Evolutionary conservation across 2,113 vertebrate species (phyloP), one percentile per base, ranked within the genome.

Genomic region (Festucalex cinctus): DNA sequence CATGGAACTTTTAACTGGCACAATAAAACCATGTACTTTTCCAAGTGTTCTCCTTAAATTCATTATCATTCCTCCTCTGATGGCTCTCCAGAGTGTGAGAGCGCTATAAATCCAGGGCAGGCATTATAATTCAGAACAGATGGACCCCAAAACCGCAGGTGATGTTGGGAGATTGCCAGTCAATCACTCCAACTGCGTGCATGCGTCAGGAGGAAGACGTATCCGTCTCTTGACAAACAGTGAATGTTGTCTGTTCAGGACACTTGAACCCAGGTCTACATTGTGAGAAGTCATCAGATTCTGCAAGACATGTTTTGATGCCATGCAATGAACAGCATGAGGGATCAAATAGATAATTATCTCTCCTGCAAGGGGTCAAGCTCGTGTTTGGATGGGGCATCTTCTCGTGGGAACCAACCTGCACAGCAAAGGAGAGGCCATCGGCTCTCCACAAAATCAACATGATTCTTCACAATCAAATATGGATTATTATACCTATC

Each of bases 71-170:
- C 87, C 81, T 86, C 82, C 71, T 39, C 57, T 71, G 87, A 77
- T 81, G 86, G 81, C 70, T 71, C 70, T 79, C 13, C 28, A 80
- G 70, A 81, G 71, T 61, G 74, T 73, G 80, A 79, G 72, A 60
- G 80, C 79, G 80, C 78, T 79, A 71, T 91, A 90, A 89, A 91
- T 91, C 81, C 85, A 49, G 80, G 80, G 83, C 67, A 77, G 70
- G 75, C 77, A 85, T 68, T 66, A 77, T 91, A 92, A 92, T 88
- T 84, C 60, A 54, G 75, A 90, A 83, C 92, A 92, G 86, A 91
- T 92, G 91, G 84, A 85, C 68, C 19, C 68, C 78, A 63, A 85
- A 91, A 92, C 91, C 91, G 89, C 90, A 91, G 92, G 92, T 93
- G 89, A 92, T 74, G 79, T 75, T 67, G 76, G 80, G 83, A 78